These are phyloP conservation scores for Ceraclea dissimilis DNA, from an alignment of 2,888 invertebrate genomes.

Conservation along the genomic window DNA sequence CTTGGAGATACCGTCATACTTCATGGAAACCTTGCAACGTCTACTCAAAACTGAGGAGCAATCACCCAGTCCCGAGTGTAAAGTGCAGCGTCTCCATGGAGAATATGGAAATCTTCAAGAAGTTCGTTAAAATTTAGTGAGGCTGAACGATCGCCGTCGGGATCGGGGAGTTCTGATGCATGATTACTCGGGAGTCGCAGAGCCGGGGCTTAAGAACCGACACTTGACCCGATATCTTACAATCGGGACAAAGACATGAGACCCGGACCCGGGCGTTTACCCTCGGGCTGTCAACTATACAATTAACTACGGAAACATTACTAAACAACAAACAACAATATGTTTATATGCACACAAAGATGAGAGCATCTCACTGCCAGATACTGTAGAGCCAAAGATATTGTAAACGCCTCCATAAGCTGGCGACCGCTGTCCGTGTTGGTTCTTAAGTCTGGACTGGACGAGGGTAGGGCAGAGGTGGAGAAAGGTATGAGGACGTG, in stretches of 20 bases:
- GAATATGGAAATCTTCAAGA: too few relatives aligned
- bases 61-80: neutral
- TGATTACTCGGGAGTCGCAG: conserved; percentile 26
- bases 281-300: conserved; percentile 3
- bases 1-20: neutral
- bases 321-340: conserved; percentile 8
- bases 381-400: neutral
- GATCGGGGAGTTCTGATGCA: conserved; percentile 19
- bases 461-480: conserved; percentile 5
- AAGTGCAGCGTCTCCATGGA: neutral
- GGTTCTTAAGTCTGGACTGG: conserved; percentile 23
- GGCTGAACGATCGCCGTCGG: conserved; percentile 19
- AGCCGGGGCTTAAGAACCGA: conserved; percentile 25
- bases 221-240: conserved; percentile 15
- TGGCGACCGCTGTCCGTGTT: conserved; percentile 19
- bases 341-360: neutral
- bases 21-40: too few relatives aligned
- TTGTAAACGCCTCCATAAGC: conserved; percentile 12
- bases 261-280: conserved; percentile 11
- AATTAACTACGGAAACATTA: neutral
- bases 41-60: too few relatives aligned
- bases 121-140: conserved; percentile 3
- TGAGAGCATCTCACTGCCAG: too few relatives aligned
- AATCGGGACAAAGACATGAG: neutral
- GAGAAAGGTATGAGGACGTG: neutral